phyloP scores from a whole-genome alignment of 1,140 invertebrate genomes.

The Drosophila mayri region DNA sequence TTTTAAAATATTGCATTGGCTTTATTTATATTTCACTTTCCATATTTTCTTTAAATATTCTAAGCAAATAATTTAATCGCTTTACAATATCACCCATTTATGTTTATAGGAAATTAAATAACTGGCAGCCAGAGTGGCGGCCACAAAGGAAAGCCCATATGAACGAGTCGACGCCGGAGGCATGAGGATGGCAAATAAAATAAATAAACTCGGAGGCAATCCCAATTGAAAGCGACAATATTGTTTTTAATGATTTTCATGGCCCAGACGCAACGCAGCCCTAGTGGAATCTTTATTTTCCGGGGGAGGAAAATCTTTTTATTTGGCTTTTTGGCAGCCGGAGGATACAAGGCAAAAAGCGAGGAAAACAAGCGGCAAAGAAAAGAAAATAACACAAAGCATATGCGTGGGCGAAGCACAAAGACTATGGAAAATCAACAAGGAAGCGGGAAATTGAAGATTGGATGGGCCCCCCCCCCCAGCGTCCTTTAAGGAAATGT shows the following conservation, averaged over 20 bases:
- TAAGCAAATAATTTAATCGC: conserved; percentile 36
- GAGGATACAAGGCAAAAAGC: conserved; percentile 34
- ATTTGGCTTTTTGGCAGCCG: conserved; percentile 61
- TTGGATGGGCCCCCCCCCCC: too few species aligned
- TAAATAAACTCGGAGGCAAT: conserved; percentile 66
- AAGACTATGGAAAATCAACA: conserved; percentile 53
- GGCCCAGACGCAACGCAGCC: conserved; percentile 34
- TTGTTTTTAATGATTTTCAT: conserved; percentile 79
- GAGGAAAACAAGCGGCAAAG: conserved; percentile 19
- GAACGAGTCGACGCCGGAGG: neutral
- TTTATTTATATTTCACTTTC: neutral
- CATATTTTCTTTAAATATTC: neutral
- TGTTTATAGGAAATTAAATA: conserved; percentile 46
- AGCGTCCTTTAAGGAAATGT: conserved; percentile 23
- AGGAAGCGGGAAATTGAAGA: conserved; percentile 19
- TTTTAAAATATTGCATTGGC: too few species aligned
- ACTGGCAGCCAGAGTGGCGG: conserved; percentile 24
- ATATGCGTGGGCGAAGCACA: conserved; percentile 67
- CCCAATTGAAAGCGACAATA: conserved; percentile 74
- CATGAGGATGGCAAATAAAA: conserved; percentile 56
- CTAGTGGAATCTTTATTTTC: conserved; percentile 38
- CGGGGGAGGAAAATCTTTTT: conserved; percentile 46
- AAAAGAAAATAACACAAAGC: conserved; percentile 52
- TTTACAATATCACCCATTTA: conserved; percentile 9
- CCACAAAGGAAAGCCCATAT: conserved; percentile 14